A percentile compares a stretch with the other conserved stretches of the same genome.
Evolutionary conservation across 2,797 vertebrate genomes (phyloP).

Genomic region (Sebastes nivosus): DNA sequence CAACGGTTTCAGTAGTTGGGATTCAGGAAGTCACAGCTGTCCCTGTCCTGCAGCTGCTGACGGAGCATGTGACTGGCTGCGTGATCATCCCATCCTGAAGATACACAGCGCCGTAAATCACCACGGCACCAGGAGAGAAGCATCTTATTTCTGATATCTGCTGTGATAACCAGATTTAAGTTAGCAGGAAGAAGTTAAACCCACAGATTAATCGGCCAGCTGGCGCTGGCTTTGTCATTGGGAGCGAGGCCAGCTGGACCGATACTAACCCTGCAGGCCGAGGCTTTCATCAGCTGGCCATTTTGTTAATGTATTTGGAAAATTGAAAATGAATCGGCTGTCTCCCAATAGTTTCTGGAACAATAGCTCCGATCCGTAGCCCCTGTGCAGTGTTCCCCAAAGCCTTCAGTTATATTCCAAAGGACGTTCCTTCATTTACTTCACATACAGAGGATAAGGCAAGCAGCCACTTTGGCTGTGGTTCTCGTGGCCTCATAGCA

Average conservation of each 20-base stretch:
- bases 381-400: conserved; percentile 13
- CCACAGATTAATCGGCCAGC: conserved; percentile 29
- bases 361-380: conserved; percentile 33
- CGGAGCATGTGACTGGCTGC: conserved; percentile 55
- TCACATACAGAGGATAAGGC: conserved; percentile 40
- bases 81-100: conserved; percentile 33
- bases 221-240: conserved; percentile 25
- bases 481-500: conserved; percentile 30
- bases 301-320: conserved; percentile 60
- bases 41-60: conserved; percentile 62
- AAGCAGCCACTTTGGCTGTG: conserved; percentile 46
- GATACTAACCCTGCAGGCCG: conserved; percentile 25
- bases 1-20: conserved; percentile 50
- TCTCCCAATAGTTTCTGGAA: conserved; percentile 42
- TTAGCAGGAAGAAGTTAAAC: conserved; percentile 37
- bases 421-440: conserved; percentile 36
- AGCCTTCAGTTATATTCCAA: conserved; percentile 24
- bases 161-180: conserved; percentile 31
- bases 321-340: conserved; percentile 48
- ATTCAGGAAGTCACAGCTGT: conserved; percentile 73
- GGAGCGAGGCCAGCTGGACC: conserved; percentile 52
- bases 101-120: conserved; percentile 42
- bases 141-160: conserved; percentile 28
- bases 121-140: not conserved
- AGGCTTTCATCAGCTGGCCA: conserved; percentile 59